Percentiles rank a stretch among this genome's conserved stretches.
Conservation (phyloP, 2,113 vertebrate genomes). For the Gyps fulvus region DNA sequence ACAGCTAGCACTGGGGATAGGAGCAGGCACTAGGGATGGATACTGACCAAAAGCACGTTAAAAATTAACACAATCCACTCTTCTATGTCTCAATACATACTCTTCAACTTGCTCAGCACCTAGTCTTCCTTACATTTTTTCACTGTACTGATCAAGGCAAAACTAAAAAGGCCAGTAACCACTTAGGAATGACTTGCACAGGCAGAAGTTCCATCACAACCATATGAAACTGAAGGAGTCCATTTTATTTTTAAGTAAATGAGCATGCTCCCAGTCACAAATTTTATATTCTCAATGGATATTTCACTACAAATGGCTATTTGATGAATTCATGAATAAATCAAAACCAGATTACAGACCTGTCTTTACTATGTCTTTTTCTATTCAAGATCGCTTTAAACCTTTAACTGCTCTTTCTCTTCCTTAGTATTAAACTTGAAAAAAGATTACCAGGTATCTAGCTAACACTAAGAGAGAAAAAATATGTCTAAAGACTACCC, state of each 20-base stretch:
- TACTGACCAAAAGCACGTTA: background rate
- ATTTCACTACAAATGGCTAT: background rate
- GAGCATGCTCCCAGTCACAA: background rate
- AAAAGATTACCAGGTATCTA: background rate
- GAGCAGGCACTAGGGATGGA: background rate
- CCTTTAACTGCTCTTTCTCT: background rate
- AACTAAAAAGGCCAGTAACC: background rate
- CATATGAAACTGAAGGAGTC: background rate
- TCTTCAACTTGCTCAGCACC: background rate
- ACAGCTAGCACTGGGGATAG: background rate
- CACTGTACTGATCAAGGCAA: background rate
- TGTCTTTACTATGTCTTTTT: background rate
- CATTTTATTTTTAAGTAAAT: background rate
- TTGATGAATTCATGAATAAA: background rate
- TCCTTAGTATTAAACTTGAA: background rate
- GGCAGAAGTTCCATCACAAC: background rate
- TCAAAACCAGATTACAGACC: background rate
- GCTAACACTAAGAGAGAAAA: background rate
- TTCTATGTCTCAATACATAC: background rate
- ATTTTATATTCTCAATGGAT: background rate
- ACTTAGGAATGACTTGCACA: background rate
- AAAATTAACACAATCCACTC: background rate
- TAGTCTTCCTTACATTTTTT: background rate
- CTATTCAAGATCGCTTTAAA: background rate
- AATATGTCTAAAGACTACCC: background rate